These are phyloP conservation scores for Oceanodroma leucorhoa DNA, from an alignment of 2,797 vertebrate species.

Conservation along the genomic window DNA sequence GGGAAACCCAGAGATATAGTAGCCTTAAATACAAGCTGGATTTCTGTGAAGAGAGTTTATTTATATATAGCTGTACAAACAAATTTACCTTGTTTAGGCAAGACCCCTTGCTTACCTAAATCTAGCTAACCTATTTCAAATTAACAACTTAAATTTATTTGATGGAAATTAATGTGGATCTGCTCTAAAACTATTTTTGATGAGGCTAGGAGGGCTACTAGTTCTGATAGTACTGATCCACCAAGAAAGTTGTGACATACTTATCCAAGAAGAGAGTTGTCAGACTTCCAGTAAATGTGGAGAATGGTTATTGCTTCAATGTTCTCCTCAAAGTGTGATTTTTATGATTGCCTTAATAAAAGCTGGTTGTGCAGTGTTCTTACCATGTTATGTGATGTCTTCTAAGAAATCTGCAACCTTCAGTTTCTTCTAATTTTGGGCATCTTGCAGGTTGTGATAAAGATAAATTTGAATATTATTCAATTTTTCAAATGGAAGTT, in stretches of 20 bases:
- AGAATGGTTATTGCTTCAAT: neutral
- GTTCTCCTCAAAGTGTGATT: neutral
- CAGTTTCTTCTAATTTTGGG: neutral
- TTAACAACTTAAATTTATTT: neutral
- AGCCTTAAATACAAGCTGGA: neutral
- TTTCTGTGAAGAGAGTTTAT: neutral
- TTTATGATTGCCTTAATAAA: neutral
- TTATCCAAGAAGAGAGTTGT: neutral
- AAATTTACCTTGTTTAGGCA: neutral
- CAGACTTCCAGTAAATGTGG: rapidly evolving
- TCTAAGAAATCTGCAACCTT: neutral
- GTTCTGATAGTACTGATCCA: neutral
- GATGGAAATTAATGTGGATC: neutral
- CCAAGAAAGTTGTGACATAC: neutral
- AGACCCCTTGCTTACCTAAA: neutral
- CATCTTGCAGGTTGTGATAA: neutral
- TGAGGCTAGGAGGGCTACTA: neutral
- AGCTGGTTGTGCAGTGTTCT: neutral
- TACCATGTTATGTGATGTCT: neutral
- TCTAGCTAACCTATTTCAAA: neutral
- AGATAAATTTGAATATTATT: neutral
- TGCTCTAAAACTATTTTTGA: neutral
- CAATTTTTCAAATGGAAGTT: neutral
- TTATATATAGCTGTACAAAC: neutral
- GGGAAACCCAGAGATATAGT: neutral